phyloP scores from a whole-genome alignment of 2,888 invertebrate species.

The Leptopilina syphax region DNA sequence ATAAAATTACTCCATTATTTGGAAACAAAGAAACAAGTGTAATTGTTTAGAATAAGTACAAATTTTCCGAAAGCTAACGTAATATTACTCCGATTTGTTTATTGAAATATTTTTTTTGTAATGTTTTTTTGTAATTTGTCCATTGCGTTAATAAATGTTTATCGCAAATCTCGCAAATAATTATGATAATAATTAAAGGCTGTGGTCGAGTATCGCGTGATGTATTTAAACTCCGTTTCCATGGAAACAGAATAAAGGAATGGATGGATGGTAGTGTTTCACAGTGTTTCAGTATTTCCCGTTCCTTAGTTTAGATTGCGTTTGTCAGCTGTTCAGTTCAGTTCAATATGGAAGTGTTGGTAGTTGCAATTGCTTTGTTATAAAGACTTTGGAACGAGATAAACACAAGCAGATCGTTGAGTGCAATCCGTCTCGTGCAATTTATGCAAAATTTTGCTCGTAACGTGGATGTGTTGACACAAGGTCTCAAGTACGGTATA shows the following conservation, averaged over 20 bases:
- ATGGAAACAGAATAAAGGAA: constrained; percentile 33
- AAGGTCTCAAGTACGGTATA: constrained; percentile 78
- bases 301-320: constrained; percentile 42
- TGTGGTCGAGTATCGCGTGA: constrained; percentile 6
- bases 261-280: neutral
- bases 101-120: too few species aligned
- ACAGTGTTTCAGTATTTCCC: constrained; percentile 23
- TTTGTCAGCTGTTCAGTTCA: constrained; percentile 62
- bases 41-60: too few species aligned
- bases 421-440: constrained; percentile 57
- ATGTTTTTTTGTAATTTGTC: neutral
- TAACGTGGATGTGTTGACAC: constrained; percentile 78
- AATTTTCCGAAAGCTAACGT: too few species aligned
- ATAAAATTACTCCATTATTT: too few species aligned
- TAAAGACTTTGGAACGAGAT: constrained; percentile 55
- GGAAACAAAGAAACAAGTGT: too few species aligned
- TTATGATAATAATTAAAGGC: constrained; percentile 7
- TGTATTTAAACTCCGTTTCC: constrained; percentile 27
- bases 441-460: constrained; percentile 77
- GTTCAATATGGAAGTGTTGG: constrained; percentile 56
- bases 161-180: neutral
- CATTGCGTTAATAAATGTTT: neutral
- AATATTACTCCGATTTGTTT: too few species aligned
- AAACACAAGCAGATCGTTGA: constrained; percentile 43
- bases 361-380: constrained; percentile 54